Conservation (phyloP, 1,140 invertebrate genomes). For the Odontomachus brunneus region DNA sequence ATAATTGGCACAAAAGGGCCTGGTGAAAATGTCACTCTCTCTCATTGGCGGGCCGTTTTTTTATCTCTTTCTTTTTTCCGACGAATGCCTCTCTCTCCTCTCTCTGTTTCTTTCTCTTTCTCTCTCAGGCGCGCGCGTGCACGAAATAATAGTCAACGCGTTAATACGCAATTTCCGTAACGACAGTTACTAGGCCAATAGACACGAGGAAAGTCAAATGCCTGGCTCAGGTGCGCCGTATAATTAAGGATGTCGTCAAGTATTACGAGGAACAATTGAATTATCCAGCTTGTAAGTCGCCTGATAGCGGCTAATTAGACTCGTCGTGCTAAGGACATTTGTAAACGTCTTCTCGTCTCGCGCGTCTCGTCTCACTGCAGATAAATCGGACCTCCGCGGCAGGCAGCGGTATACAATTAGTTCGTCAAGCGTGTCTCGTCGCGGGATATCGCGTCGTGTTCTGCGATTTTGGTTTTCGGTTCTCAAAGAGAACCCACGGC, state of each 20-base stretch:
- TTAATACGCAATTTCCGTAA: slow-evolving; percentile 66
- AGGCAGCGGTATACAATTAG: slow-evolving; percentile 32
- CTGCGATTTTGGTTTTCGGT: slow-evolving; percentile 44
- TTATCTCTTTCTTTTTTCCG: slow-evolving; percentile 25
- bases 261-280: slow-evolving; percentile 27
- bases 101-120: slow-evolving; percentile 1
- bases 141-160: slow-evolving; percentile 38
- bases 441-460: slow-evolving; percentile 28
- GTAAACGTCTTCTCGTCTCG: slow-evolving; percentile 44
- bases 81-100: slow-evolving; percentile 7
- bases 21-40: slow-evolving; percentile 56
- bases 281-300: slow-evolving; percentile 40
- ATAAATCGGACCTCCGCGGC: slow-evolving; percentile 56
- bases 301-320: slow-evolving; percentile 56
- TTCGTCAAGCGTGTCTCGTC: slow-evolving; percentile 33
- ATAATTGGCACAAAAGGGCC: slow-evolving; percentile 71
- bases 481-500: slow-evolving; percentile 22
- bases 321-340: slow-evolving; percentile 37
- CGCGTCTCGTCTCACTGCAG: not conserved
- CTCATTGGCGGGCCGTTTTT: slow-evolving; percentile 42
- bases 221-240: slow-evolving; percentile 17
- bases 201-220: slow-evolving; percentile 26
- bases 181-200: slow-evolving; percentile 38
- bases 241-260: slow-evolving; percentile 48
- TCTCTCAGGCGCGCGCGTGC: not conserved